These are phyloP conservation scores for Augochlorella aurata DNA, from an alignment of 2,888 invertebrate species.

Conservation along the genomic window DNA sequence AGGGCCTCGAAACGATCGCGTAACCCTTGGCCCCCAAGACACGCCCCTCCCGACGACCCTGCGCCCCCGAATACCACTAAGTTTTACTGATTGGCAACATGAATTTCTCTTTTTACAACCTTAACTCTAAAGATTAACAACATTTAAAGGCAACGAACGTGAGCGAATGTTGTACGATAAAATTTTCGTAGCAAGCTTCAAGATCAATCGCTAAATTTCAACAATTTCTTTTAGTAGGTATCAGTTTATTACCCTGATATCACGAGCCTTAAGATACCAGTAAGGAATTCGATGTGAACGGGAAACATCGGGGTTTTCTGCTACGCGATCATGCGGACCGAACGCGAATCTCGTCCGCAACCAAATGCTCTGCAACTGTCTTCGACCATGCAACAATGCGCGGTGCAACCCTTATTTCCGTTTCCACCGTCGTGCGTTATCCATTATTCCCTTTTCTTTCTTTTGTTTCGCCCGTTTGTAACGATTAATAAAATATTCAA, in stretches of 20 bases:
- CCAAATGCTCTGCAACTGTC: slow-evolving; percentile 43
- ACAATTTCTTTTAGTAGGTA: slow-evolving; percentile 53
- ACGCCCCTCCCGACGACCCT: slow-evolving; percentile 8
- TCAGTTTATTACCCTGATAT: slow-evolving; percentile 64
- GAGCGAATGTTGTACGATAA: slow-evolving; percentile 65
- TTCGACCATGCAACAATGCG: slow-evolving; percentile 13
- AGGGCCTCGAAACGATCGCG: slow-evolving; percentile 37
- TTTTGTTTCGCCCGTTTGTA: background rate
- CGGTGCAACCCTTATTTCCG: background rate
- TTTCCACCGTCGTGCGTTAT: background rate
- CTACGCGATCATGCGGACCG: background rate
- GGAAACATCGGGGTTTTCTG: slow-evolving; percentile 23
- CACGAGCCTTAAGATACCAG: slow-evolving; percentile 69
- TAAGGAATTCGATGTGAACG: slow-evolving; percentile 49
- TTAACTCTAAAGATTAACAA: slow-evolving; percentile 70
- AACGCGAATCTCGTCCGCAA: background rate
- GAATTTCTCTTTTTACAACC: slow-evolving; percentile 65
- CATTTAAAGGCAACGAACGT: slow-evolving; percentile 69
- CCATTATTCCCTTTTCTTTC: too few species aligned
- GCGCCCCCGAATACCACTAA: slow-evolving; percentile 29
- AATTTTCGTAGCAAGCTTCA: slow-evolving; percentile 59
- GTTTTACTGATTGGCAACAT: slow-evolving; percentile 66
- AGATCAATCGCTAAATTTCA: slow-evolving; percentile 59
- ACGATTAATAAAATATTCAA: slow-evolving; percentile 27
- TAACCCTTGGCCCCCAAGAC: slow-evolving; percentile 36